Base-by-base conservation (phyloP, 2,113 vertebrate genomes). In the Gnathonemus longibarbis region DNA sequence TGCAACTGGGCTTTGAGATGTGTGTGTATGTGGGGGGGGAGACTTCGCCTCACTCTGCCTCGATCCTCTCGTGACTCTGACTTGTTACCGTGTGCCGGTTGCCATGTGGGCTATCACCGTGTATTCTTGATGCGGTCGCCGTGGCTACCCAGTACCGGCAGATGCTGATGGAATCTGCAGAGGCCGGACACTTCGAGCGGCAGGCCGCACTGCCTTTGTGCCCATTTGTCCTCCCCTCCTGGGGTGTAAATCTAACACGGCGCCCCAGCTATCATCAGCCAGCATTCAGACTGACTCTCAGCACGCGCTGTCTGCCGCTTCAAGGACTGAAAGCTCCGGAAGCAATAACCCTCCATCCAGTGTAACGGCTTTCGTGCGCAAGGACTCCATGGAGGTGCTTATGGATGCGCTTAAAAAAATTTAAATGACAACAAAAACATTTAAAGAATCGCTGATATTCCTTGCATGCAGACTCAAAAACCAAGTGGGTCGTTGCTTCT, bases 41-140 rank as follows among this genome's bases (percentile, higher is more conserved):
- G 89, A 86, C 94, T 95, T 95, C 92, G 91, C 94, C 90, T 93
- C 91, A 56, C 93, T 94, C 92, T 89, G 15, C 24, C 19, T 56
- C 7, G 53, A 19, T 7, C 19, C 5, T 58, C 19, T 21, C 53
- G 21, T 24, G 56, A 62, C 24, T 7, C 53, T n/a, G 56, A 62
- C 5, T n/a, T 24, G 56, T 58, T n/a, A 2, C 19, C 56, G 11
- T 48, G 84, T 62, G 56, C 6, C 6, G 0, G 58, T n/a, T 27
- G 3, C 21, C 58, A 11, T 66, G 62, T 3, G 62, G 58, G n/a
- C n/a, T 31, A 1, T 70, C 10, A 27, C n/a, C 3, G 9, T 70
- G 62, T 70, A 31, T 31, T 70, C 9, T 31, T 13, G 10, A 31
- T 13, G n/a, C 9, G 9, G 62, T 66, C n/a, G n/a, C n/a, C 3